These are phyloP conservation scores for Pelecanus crispus DNA, from an alignment of 2,113 vertebrate genomes.

Conservation along the genomic window DNA sequence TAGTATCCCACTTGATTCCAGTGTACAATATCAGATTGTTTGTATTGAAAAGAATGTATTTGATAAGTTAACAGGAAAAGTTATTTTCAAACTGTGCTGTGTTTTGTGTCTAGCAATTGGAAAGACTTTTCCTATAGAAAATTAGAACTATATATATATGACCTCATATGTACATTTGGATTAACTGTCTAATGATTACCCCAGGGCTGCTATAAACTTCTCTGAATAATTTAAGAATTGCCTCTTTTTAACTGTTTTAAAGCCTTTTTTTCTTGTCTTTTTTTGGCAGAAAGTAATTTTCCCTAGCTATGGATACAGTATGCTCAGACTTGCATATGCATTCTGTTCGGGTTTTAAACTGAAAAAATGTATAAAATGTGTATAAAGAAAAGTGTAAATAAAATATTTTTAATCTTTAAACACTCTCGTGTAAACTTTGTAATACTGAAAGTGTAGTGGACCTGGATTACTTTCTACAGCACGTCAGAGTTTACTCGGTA, in stretches of 20 bases:
- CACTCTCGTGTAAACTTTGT: conserved; percentile 28
- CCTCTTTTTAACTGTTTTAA: conserved; percentile 70
- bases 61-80: conserved; percentile 52
- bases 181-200: conserved; percentile 63
- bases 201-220: conserved; percentile 62
- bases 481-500: neutral
- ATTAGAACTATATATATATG: conserved; percentile 50
- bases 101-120: conserved; percentile 62
- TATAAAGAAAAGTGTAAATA: conserved; percentile 82
- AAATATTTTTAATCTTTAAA: conserved; percentile 83
- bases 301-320: conserved; percentile 70
- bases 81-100: conserved; percentile 65
- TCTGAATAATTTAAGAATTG: conserved; percentile 71
- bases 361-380: conserved; percentile 76
- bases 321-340: conserved; percentile 70
- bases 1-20: conserved; percentile 7
- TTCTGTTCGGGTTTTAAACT: conserved; percentile 72
- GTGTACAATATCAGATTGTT: conserved; percentile 53
- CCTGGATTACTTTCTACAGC: neutral
- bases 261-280: conserved; percentile 44
- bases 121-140: conserved; percentile 65
- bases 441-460: neutral
- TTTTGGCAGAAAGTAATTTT: conserved; percentile 67
- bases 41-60: conserved; percentile 66
- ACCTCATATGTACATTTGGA: conserved; percentile 66